These are phyloP conservation scores for Cheilosia pagana DNA, from an alignment of 2,888 invertebrate genomes.

Conservation along the genomic window DNA sequence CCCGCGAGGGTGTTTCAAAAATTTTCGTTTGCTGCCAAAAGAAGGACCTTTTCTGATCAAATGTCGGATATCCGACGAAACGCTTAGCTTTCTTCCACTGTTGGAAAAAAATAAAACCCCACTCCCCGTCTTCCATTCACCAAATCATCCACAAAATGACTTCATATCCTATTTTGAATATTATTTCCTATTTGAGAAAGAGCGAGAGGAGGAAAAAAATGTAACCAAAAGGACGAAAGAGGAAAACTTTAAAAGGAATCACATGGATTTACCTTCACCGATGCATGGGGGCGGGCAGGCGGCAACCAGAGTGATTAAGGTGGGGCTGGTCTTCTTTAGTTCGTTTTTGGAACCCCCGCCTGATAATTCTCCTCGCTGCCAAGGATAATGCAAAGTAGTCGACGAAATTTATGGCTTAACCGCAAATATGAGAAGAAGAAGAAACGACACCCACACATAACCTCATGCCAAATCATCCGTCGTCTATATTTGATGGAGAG, in stretches of 20 bases:
- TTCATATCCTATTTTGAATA: conserved; percentile 75
- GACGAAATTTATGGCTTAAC: conserved; percentile 71
- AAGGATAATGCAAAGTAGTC: conserved; percentile 71
- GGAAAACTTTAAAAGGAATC: conserved; percentile 46
- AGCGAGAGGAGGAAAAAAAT: neutral
- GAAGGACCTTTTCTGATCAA: conserved; percentile 63
- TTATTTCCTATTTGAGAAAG: conserved; percentile 62
- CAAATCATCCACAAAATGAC: conserved; percentile 72
- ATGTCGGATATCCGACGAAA: conserved; percentile 72
- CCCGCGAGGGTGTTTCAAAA: conserved; percentile 33
- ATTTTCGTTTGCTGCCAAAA: conserved; percentile 41
- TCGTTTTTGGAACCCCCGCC: conserved; percentile 8
- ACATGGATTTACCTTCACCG: conserved; percentile 62
- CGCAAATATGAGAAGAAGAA: conserved; percentile 49
- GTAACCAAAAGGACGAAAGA: conserved; percentile 1
- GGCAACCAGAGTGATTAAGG: no score
- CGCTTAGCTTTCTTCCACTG: conserved; percentile 64
- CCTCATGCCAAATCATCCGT: conserved; percentile 68
- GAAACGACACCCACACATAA: conserved; percentile 41
- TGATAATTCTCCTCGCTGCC: conserved; percentile 45
- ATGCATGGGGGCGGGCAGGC: neutral
- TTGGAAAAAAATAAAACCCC: neutral
- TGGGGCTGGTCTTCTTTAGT: no score
- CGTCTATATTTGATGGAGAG: conserved; percentile 68
- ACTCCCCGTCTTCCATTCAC: conserved; percentile 37